Percentiles rank a stretch among this genome's conserved stretches.
These are phyloP conservation scores for Peromyscus attwateri DNA, from an alignment of 2,797 vertebrate species.

Conservation along the genomic window DNA sequence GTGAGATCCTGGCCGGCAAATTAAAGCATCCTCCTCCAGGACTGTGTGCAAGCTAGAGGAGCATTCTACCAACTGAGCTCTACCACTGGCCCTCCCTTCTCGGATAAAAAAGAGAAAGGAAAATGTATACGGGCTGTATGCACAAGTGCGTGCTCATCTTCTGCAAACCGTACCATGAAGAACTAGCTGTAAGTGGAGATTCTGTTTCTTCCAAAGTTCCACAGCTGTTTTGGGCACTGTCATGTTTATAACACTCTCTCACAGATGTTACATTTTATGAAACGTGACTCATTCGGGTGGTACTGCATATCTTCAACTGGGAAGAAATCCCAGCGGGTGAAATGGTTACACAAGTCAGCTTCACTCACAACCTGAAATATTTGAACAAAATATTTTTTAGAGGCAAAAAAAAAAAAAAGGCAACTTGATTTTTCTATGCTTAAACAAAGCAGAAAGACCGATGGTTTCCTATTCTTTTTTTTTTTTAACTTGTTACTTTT, in stretches of 20 bases:
- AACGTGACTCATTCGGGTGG: constrained; percentile 90
- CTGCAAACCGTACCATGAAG: constrained; percentile 9
- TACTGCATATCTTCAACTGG: constrained; percentile 83
- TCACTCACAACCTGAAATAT: constrained; percentile 76
- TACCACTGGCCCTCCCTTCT: rapidly evolving
- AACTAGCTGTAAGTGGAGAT: constrained; percentile 38
- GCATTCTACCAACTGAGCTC: background rate
- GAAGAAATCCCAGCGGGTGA: constrained; percentile 75
- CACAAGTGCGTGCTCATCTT: background rate
- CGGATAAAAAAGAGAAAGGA: background rate
- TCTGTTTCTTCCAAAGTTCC: constrained; percentile 63
- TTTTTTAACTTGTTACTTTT: background rate
- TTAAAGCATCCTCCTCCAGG: background rate
- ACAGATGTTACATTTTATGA: constrained; percentile 87
- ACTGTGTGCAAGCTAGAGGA: background rate
- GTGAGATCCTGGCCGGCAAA: background rate
- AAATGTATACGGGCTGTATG: background rate
- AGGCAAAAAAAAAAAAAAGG: background rate
- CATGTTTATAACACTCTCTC: constrained; percentile 83
- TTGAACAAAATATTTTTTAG: constrained; percentile 76
- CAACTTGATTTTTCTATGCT: constrained; percentile 77
- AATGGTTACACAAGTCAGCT: constrained; percentile 81
- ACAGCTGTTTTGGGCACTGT: constrained; percentile 80
- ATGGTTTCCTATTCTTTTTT: constrained; percentile 63
- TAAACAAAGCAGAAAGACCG: constrained; percentile 76